Evolutionary conservation across 2,888 invertebrate genomes (phyloP), one percentile per base, ranked within the genome.

Genomic region (Pyrgus malvae): DNA sequence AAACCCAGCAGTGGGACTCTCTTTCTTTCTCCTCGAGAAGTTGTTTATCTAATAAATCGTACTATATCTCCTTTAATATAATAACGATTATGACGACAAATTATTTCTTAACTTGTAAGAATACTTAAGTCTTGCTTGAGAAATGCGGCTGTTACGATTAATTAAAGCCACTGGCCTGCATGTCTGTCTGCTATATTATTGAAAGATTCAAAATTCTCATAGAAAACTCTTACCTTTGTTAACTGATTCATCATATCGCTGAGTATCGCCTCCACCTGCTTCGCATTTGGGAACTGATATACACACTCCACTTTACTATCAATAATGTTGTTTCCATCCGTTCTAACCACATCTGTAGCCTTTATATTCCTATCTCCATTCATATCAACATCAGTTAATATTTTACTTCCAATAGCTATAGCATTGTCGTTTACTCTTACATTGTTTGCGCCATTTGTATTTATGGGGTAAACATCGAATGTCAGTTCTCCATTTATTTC

Each of bases 241-340:
- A 80, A 59, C 42, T 72, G 62, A 51, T 79, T 79, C 76, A 75
- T 75, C 77, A 79, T 76, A 17, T 74, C 68, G 49, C 79, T 76
- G 46, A 80, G 63, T 35, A 80, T 57, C 0, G 69, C 69, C 7
- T 74, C 61, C 3, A 71, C 55, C 23, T 79, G 77, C 8, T 61
- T 41, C 23, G 53, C 41, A 41, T 76, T 67, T 0, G 78, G 78
- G 25, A 67, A 68, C 62, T 70, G 71, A 62, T 76, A 80, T 12
- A 60, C 23, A 58, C 80, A 78, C 44, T 72, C 70, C 2, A 61
- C 50, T 6, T 55, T 33, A 3, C 65, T 3, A 7, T 45, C 12
- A 19, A 11, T 11, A n/a, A 2, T 7, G 6, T 21, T 38, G 3
- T 17, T 45, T 58, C 9, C 40, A 45, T 56, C 46, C 6, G 8